phyloP scores from a whole-genome alignment of 2,888 invertebrate genomes.

The Arrhopalites spinosus region DNA sequence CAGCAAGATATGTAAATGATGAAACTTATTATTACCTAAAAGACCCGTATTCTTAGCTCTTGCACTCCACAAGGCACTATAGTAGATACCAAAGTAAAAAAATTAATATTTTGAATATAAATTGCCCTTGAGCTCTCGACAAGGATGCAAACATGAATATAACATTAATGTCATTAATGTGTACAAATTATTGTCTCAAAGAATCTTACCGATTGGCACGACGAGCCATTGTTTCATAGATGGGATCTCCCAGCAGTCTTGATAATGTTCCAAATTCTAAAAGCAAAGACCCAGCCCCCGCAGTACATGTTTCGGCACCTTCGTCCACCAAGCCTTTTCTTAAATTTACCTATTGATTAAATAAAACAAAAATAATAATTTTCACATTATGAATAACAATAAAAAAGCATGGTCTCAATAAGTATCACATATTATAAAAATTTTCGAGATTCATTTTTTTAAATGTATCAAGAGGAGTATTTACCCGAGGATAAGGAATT shows the following conservation, averaged over 20 bases:
- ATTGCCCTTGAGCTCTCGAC: too few relatives aligned
- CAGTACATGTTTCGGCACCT: conserved; percentile 67
- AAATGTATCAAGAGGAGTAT: not conserved
- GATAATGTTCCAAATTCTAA: conserved; percentile 69
- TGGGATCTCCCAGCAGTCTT: conserved; percentile 65
- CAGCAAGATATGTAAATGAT: not conserved
- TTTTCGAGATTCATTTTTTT: not conserved
- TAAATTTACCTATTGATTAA: conserved; percentile 63
- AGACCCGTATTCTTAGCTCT: conserved; percentile 66
- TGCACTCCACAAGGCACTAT: conserved; percentile 63
- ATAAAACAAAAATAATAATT: not conserved
- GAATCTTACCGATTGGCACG: conserved; percentile 61
- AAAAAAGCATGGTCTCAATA: too few relatives aligned
- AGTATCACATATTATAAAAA: not conserved
- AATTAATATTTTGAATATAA: too few relatives aligned
- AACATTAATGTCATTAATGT: too few relatives aligned
- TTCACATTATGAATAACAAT: too few relatives aligned
- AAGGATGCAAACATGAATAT: too few relatives aligned
- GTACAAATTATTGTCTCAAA: too few relatives aligned
- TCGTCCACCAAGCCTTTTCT: conserved; percentile 62
- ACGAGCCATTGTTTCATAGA: conserved; percentile 66
- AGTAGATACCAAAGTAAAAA: too few relatives aligned
- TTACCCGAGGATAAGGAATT: conserved; percentile 63
- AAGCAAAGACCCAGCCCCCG: conserved; percentile 68
- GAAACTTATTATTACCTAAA: conserved; percentile 61